Percentiles rank a stretch among this genome's conserved stretches.
Evolutionary conservation across 2,888 invertebrate species (phyloP).

Genomic region (Romanomermis culicivorax): DNA sequence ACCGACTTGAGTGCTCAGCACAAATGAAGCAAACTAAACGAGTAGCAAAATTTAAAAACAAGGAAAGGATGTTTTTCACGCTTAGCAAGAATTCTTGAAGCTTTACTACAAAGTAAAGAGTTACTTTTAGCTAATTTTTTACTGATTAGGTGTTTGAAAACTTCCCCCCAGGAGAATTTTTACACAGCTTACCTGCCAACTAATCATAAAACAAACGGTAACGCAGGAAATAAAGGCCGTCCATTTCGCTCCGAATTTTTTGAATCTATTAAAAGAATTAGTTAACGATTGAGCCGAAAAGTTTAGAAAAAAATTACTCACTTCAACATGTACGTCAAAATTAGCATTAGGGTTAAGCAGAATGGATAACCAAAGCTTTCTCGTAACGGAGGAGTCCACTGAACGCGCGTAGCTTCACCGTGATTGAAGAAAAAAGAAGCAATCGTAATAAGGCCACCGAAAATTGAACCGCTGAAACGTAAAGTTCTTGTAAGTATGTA

Average conservation of each 20-base stretch:
- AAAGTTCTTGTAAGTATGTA: too few species aligned
- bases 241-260: conserved; percentile 14
- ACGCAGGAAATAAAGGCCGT: conserved; percentile 24
- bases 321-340: conserved; percentile 39
- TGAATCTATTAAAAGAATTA: neutral
- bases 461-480: conserved; percentile 42
- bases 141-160: too few species aligned
- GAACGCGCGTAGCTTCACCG: conserved; percentile 54
- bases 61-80: neutral
- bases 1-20: conserved; percentile 51
- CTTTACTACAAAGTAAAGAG: too few species aligned
- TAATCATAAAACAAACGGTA: conserved; percentile 32
- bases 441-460: conserved; percentile 51
- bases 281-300: neutral
- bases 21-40: conserved; percentile 65
- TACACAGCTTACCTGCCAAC: conserved; percentile 38
- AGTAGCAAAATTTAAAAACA: neutral
- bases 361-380: conserved; percentile 68
- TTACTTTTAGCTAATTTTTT: too few species aligned
- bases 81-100: neutral
- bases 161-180: too few species aligned
- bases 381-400: conserved; percentile 61
- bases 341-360: conserved; percentile 49
- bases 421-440: conserved; percentile 58
- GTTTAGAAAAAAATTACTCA: too few species aligned